These are phyloP conservation scores for Uromys caudimaculatus DNA, from an alignment of 2,797 vertebrate genomes.

Conservation along the genomic window DNA sequence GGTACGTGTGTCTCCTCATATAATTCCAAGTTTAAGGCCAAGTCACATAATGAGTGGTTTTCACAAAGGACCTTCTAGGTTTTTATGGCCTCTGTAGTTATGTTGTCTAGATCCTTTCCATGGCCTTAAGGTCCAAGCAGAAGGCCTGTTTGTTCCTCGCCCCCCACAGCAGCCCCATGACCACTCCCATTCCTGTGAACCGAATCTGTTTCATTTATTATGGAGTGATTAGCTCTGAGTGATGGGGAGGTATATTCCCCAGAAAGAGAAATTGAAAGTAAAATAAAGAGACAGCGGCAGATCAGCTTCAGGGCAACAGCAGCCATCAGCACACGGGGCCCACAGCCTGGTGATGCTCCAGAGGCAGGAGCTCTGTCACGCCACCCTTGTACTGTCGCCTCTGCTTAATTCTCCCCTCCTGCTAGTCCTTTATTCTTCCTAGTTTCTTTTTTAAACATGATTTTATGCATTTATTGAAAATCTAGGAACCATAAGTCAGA, in stretches of 20 bases:
- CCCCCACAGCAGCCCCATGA: background rate
- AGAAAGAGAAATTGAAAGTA: background rate
- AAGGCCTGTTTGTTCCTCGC: background rate
- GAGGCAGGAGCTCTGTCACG: background rate
- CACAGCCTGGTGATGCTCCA: background rate
- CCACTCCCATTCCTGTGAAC: background rate
- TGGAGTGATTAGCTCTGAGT: background rate
- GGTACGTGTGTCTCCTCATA: background rate
- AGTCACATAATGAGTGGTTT: background rate
- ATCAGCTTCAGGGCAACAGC: background rate
- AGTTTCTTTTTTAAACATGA: background rate
- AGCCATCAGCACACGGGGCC: background rate
- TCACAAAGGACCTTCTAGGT: background rate
- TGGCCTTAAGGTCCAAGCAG: background rate
- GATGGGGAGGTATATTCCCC: background rate
- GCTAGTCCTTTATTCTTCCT: background rate
- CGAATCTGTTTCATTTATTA: background rate
- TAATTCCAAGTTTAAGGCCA: background rate
- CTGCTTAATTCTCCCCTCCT: background rate
- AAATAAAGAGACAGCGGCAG: background rate
- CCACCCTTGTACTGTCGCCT: background rate
- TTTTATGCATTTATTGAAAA: background rate
- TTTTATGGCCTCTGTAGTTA: background rate
- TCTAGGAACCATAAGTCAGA: background rate
- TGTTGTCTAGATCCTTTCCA: background rate